Percentiles rank a stretch among this genome's conserved stretches.
Conservation (phyloP, 1,140 invertebrate genomes). For the Ceratitis capitata region DNA sequence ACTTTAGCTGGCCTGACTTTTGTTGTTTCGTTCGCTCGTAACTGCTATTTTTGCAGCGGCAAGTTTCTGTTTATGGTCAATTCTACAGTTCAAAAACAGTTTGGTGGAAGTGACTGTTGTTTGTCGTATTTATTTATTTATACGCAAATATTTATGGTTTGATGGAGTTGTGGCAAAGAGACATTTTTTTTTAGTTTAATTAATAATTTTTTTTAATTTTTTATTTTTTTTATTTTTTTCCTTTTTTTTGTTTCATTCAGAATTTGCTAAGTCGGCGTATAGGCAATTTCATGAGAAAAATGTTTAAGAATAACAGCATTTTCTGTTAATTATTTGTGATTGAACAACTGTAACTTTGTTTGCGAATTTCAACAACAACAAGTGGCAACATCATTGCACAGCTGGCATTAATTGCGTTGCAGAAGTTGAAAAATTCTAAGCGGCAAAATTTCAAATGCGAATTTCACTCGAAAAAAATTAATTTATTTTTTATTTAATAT, state of each 20-base stretch:
- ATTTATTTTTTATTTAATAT: too few relatives aligned
- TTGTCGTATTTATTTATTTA: constrained; percentile 7
- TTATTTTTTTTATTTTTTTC: too few relatives aligned
- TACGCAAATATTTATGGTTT: constrained; percentile 10
- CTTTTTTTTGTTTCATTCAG: neutral
- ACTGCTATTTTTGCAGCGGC: constrained; percentile 9
- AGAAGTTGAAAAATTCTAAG: neutral
- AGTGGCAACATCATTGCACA: neutral
- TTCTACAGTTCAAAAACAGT: neutral
- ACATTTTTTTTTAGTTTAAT: too few relatives aligned
- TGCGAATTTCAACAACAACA: neutral
- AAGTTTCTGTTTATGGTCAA: constrained; percentile 29
- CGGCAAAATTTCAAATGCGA: neutral
- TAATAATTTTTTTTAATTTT: too few relatives aligned
- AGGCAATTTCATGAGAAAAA: neutral
- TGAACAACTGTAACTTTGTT: neutral
- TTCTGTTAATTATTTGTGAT: neutral
- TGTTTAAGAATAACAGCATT: neutral
- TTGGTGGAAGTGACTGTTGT: neutral
- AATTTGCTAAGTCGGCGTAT: neutral
- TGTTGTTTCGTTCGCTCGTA: neutral
- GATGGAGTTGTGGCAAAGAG: neutral
- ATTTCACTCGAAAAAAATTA: too few relatives aligned
- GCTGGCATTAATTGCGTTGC: neutral
- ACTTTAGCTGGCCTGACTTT: neutral